Evolutionary conservation across 2,797 vertebrate genomes (phyloP).

Genomic region (Enteromius argenteus): DNA sequence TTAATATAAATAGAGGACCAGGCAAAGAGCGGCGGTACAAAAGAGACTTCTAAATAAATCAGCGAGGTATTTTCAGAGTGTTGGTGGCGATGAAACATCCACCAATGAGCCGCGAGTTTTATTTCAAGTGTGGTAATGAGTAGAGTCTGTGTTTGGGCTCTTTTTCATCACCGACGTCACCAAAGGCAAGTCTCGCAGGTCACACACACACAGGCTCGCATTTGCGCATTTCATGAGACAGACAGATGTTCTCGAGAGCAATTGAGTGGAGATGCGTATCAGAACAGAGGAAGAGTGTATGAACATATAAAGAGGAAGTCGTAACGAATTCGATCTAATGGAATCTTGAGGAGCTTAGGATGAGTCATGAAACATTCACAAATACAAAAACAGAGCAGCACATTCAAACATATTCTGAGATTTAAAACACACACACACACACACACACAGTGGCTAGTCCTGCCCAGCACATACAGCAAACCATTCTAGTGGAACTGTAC

Average conservation of each 20-base stretch:
- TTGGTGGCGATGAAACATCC: constrained; percentile 48
- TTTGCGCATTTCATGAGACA: constrained; percentile 44
- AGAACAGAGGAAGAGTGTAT: constrained; percentile 34
- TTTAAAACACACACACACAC: constrained; percentile 7
- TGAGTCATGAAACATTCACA: constrained; percentile 56
- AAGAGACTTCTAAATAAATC: constrained; percentile 47
- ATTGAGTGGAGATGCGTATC: constrained; percentile 45
- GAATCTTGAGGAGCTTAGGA: constrained; percentile 53
- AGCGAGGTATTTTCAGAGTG: constrained; percentile 47
- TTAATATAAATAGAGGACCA: constrained; percentile 49
- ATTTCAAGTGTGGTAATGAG: constrained; percentile 40
- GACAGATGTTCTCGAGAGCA: constrained; percentile 53
- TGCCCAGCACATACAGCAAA: constrained; percentile 25
- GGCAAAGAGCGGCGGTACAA: constrained; percentile 35
- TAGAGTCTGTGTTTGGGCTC: constrained; percentile 40
- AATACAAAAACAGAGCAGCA: constrained; percentile 42
- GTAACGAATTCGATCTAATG: constrained; percentile 53
- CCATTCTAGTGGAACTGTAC: constrained; percentile 42
- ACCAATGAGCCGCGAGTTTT: constrained; percentile 43
- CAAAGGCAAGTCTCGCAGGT: constrained; percentile 40
- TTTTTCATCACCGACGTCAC: constrained; percentile 40
- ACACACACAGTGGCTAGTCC: neutral
- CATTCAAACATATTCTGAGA: constrained; percentile 39
- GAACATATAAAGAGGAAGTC: constrained; percentile 45
- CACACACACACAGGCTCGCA: constrained; percentile 32